These are phyloP conservation scores for Mastomys natalensis DNA, from an alignment of 2,113 vertebrate species.

Conservation along the genomic window DNA sequence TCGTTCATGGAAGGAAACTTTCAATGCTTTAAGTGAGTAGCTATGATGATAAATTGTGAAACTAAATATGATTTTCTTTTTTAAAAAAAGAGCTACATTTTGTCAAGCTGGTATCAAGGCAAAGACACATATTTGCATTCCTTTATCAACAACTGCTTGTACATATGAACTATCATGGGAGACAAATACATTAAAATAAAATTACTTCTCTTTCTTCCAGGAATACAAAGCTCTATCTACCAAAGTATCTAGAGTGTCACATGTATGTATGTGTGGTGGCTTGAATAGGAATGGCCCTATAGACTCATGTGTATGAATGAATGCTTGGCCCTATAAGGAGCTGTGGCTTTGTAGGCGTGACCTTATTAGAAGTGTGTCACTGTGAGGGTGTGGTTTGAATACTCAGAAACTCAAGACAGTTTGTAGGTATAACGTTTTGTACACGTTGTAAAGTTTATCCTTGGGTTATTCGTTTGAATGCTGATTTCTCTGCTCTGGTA, in stretches of 20 bases:
- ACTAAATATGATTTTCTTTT: slow-evolving; percentile 26
- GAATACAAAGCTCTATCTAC: background rate
- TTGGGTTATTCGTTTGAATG: too few species aligned
- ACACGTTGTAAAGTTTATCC: too few species aligned
- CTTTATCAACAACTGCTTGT: background rate
- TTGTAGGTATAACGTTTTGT: too few species aligned
- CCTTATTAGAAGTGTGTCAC: background rate
- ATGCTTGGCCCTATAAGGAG: background rate
- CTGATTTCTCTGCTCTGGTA: too few species aligned
- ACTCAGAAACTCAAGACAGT: background rate
- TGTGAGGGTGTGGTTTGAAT: background rate
- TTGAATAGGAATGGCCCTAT: background rate
- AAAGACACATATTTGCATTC: background rate
- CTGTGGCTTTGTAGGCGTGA: background rate
- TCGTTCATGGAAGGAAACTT: background rate
- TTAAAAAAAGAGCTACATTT: background rate
- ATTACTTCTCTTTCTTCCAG: background rate
- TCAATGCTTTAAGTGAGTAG: background rate
- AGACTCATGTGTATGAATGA: background rate
- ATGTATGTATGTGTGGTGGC: background rate
- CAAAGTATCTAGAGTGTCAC: background rate
- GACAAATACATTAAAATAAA: slow-evolving; percentile 4
- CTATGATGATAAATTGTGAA: slow-evolving; percentile 35
- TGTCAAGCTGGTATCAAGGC: background rate
- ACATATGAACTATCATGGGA: background rate